Evolutionary conservation across 2,888 invertebrate species (phyloP), one percentile per base, ranked within the genome.

Genomic region (Caenorhabditis virilis): DNA sequence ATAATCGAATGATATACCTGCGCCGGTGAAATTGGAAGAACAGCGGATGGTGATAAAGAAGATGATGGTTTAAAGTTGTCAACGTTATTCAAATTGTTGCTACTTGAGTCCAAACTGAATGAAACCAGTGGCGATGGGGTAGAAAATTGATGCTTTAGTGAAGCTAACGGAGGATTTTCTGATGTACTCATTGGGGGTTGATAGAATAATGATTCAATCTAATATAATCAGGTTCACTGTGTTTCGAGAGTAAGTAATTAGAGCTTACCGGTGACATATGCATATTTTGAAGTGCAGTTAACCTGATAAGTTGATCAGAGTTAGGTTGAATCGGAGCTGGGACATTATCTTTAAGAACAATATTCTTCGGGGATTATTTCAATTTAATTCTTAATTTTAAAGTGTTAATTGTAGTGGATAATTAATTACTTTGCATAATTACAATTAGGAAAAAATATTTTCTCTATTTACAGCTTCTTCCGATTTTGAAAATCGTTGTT

Each of bases 211-310:
- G 51, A 52, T 49, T 62, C 62, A 9, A 62, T 48, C n/a, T n/a
- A n/a, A n/a, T n/a, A n/a, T n/a, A n/a, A n/a, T n/a, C n/a, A n/a
- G n/a, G n/a, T n/a, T n/a, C n/a, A n/a, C n/a, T n/a, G n/a, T n/a
- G n/a, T n/a, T n/a, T n/a, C n/a, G n/a, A n/a, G n/a, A n/a, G n/a
- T n/a, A n/a, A n/a, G n/a, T n/a, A n/a, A n/a, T n/a, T n/a, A n/a
- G n/a, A n/a, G n/a, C n/a, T n/a, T n/a, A n/a, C n/a, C 4, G 57
- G 63, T 1, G 54, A 46, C n/a, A 63, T 53, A 54, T 63, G 38
- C n/a, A 63, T 26, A 22, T 63, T 63, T 36, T 63, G 63, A 25
- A 63, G 57, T 3, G 63, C 57, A 4, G 63, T 63, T n/a, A 63
- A 27, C 4, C 63, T 49, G 27, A 27, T 45, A 4, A 42, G 16